Evolutionary conservation across 2,888 invertebrate genomes (phyloP).

Genomic region (Eulithis prunata): DNA sequence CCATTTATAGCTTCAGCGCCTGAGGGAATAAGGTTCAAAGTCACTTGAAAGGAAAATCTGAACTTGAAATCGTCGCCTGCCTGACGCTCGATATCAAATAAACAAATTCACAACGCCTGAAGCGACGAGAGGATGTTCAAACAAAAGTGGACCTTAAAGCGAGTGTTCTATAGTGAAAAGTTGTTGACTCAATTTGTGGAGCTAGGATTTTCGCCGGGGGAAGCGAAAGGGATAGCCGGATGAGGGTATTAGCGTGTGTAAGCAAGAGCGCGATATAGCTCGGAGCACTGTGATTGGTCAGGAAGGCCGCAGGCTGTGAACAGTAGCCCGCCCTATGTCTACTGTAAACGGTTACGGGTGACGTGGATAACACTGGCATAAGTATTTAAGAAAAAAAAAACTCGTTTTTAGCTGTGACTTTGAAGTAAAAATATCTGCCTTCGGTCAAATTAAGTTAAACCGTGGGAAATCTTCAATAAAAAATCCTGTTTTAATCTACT

Average conservation of each 20-base stretch:
- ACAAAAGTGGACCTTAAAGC: conserved; percentile 57
- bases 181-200: conserved; percentile 52
- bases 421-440: not conserved
- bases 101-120: conserved; percentile 71
- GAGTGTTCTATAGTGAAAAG: conserved; percentile 51
- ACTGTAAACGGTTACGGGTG: conserved; percentile 77
- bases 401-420: not conserved
- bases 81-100: conserved; percentile 85
- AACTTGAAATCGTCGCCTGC: conserved; percentile 83
- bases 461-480: no score
- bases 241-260: conserved; percentile 55
- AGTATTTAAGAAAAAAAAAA: conserved; percentile 11
- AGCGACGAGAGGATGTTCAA: conserved; percentile 53
- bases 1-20: conserved; percentile 64
- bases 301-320: conserved; percentile 85
- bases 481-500: no score
- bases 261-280: conserved; percentile 76
- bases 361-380: conserved; percentile 61
- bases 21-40: conserved; percentile 72
- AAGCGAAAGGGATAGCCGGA: conserved; percentile 69
- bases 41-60: conserved; percentile 76
- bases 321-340: conserved; percentile 85
- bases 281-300: conserved; percentile 85
- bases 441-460: no score
- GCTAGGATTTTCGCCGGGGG: conserved; percentile 83